Base-by-base conservation (phyloP, 53 echinoderm and acorn worm genomes). In the Astropecten irregularis region DNA sequence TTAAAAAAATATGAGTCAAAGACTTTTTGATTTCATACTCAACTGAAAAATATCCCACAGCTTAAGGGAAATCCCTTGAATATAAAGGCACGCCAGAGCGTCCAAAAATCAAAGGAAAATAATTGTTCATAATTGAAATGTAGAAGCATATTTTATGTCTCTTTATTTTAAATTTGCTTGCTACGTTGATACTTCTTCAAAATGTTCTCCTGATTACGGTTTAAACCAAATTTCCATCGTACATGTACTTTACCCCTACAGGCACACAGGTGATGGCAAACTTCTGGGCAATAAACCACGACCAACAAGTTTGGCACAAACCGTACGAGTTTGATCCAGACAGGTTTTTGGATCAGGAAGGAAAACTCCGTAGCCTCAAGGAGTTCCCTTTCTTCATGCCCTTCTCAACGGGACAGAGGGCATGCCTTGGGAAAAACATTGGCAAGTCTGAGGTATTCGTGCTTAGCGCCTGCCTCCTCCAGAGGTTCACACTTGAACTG, bases 221-320 rank as follows among this genome's bases (percentile, higher is more conserved):
- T n/a, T n/a, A n/a, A n/a, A n/a, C n/a, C n/a, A n/a, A n/a, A n/a
- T n/a, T n/a, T n/a, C n/a, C n/a, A n/a, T n/a, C n/a, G n/a, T n/a
- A n/a, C n/a, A n/a, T 42, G 11, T 42, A 6, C 42, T 42, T 42
- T 11, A 42, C 11, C 11, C 11, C 42, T 42, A 6, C 84, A 97
- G 97, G 94, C 9, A 97, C 97, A 34, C 97, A 97, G 84, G 97
- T 97, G 25, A 71, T 96, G 91, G 97, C 97, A 56, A 97, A 96
- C 53, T 94, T 97, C 72, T 94, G 93, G 88, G 89, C 89, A 10
- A 89, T 97, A 51, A 91, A 97, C 71, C 97, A 90, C 35, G 91
- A 94, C 49, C 15, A 89, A 29, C 46, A 63, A 5, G 83, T 83
- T 22, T 97, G 97, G 97, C 54, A 87, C 18, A 81, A 94, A 40